A percentile compares a stretch with the other conserved stretches of the same genome.
phyloP scores from a whole-genome alignment of 1,140 invertebrate genomes.

The Bombus picipes region DNA sequence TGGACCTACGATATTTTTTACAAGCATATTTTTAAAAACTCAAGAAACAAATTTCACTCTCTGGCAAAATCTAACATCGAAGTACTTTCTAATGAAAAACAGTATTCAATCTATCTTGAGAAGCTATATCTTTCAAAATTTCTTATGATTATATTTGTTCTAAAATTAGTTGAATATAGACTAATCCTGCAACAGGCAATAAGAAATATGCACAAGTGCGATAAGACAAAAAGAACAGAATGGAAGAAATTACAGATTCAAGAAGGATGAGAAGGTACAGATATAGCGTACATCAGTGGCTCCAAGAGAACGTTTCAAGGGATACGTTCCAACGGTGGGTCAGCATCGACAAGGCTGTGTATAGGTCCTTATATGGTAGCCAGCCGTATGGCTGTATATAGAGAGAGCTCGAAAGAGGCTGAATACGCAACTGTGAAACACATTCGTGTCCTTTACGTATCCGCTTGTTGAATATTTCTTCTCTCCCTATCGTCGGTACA shows the following conservation, averaged over 20 bases:
- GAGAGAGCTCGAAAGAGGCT: constrained; percentile 68
- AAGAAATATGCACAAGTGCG: not conserved
- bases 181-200: not conserved
- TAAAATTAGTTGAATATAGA: not conserved
- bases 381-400: constrained; percentile 63
- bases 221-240: not conserved
- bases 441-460: constrained; percentile 53
- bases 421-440: constrained; percentile 60
- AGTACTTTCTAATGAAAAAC: not conserved
- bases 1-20: not conserved
- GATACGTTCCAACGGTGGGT: constrained; percentile 69
- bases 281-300: constrained; percentile 27
- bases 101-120: not conserved
- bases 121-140: not conserved
- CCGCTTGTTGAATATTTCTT: constrained; percentile 36
- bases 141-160: not conserved
- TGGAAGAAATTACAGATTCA: not conserved
- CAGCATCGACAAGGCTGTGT: constrained; percentile 69
- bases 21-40: not conserved
- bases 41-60: not conserved
- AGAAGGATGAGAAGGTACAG: not conserved
- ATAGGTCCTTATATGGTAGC: constrained; percentile 72
- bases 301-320: constrained; percentile 53
- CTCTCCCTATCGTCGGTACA: constrained; percentile 32
- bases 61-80: not conserved